phyloP scores from a whole-genome alignment of 2,888 invertebrate species.

The Lysandra bellargus region DNA sequence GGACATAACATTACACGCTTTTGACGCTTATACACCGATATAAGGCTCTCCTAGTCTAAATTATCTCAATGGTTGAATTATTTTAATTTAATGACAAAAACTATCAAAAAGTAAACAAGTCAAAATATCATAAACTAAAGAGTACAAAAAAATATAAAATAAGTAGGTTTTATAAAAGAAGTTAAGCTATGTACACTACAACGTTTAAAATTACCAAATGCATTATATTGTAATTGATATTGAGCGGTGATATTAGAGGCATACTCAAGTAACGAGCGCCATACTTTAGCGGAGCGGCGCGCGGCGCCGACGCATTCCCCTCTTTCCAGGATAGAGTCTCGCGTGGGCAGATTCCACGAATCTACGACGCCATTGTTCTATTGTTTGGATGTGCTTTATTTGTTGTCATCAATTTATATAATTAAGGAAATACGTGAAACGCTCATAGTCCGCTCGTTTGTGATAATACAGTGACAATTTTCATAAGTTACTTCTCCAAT shows the following conservation, averaged over 20 bases:
- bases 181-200: too few relatives aligned
- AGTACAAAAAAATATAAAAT: too few relatives aligned
- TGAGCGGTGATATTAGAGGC: conserved; percentile 33
- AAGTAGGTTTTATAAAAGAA: too few relatives aligned
- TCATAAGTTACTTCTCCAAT: not conserved
- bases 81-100: too few relatives aligned
- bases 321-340: conserved; percentile 52
- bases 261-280: conserved; percentile 35
- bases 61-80: too few relatives aligned
- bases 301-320: conserved; percentile 57
- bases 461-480: conserved; percentile 10
- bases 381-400: conserved; percentile 36
- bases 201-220: not conserved
- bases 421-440: conserved; percentile 15
- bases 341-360: conserved; percentile 59
- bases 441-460: not conserved
- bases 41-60: too few relatives aligned
- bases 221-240: conserved; percentile 30
- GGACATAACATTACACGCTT: too few relatives aligned
- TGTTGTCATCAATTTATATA: conserved; percentile 26
- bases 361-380: conserved; percentile 34
- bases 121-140: too few relatives aligned
- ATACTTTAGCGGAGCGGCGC: conserved; percentile 46
- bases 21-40: too few relatives aligned
- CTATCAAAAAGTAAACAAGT: too few relatives aligned